Conservation (phyloP, 2,888 invertebrate genomes). For the Conus canariensis region DNA sequence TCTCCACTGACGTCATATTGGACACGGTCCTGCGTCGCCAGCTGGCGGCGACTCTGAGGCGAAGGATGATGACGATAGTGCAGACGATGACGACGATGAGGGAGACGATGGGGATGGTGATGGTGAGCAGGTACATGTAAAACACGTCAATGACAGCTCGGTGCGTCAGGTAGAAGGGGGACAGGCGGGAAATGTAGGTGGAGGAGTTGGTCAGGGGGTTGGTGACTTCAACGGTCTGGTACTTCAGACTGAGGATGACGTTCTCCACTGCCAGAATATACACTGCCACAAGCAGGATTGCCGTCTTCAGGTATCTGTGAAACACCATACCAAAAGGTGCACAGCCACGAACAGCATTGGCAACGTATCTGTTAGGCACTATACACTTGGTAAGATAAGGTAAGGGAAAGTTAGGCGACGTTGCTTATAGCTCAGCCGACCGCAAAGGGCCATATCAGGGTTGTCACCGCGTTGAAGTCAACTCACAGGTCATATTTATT, state of each 20-base stretch:
- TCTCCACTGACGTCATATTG: constrained; percentile 13
- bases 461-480: no score
- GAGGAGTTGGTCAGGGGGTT: constrained; percentile 4
- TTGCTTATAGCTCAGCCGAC: no score
- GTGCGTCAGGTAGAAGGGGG: constrained; percentile 4
- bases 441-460: no score
- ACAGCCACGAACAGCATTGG: neutral
- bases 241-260: neutral
- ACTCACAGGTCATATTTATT: no score
- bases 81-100: constrained; percentile 20
- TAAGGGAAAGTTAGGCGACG: no score
- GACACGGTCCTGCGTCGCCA: neutral
- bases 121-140: neutral
- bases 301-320: neutral
- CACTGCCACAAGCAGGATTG: neutral
- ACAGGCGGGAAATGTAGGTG: constrained; percentile 11
- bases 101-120: neutral
- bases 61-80: neutral
- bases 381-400: no score
- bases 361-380: neutral
- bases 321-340: no score
- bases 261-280: neutral
- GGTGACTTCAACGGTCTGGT: neutral
- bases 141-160: neutral
- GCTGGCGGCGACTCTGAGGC: neutral